Base-by-base conservation (phyloP, 2,113 vertebrate species). In the Delphinus delphis region DNA sequence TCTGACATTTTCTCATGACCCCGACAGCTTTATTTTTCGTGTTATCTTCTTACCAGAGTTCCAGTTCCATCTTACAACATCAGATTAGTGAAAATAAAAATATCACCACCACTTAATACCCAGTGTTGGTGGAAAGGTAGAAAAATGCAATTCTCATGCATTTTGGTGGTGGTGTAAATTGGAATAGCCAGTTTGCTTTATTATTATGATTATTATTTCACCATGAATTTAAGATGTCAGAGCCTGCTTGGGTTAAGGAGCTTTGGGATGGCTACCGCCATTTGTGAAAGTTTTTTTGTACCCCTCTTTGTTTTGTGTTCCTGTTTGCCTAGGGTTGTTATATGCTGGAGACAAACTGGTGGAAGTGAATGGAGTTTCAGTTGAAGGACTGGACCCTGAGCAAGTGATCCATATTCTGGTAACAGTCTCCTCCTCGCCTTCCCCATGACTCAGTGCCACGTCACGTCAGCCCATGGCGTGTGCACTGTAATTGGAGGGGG, bases 381-480 rank as follows among this genome's bases (percentile, higher is more conserved):
- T 99, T 47, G 99, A 99, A 25, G 99, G 99, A n/a, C 98, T 99
- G 98, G 99, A 99, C 73, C 99, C 99, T 8, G 99, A 99, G 90
- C 99, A 99, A 98, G 99, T 99, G 33, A 99, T 99, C 97, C 99
- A 99, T 77, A 99, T 99, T 76, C 98, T 99, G 99, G 99, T 99
- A 98, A 87, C 76, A 71, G n/a, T 74, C 86, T 93, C 18, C 70
- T 55, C 62, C 65, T 58, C 50, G 10, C 7, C 1, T 36, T 70
- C 50, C 60, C 63, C 1, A 0, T 21, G 60, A 38, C 58, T 53
- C 47, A 21, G 7, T n/a, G 23, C 18, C 6, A 0, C 2, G 20
- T 23, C 1, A 3, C 3, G 12, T 31, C 62, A 60, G 55, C 70
- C 76, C 14, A 2, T 1, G 47, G 23, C 1, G 7, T 14, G 14